Conservation (phyloP, 2,888 invertebrate genomes). For the Brenthis daphne region DNA sequence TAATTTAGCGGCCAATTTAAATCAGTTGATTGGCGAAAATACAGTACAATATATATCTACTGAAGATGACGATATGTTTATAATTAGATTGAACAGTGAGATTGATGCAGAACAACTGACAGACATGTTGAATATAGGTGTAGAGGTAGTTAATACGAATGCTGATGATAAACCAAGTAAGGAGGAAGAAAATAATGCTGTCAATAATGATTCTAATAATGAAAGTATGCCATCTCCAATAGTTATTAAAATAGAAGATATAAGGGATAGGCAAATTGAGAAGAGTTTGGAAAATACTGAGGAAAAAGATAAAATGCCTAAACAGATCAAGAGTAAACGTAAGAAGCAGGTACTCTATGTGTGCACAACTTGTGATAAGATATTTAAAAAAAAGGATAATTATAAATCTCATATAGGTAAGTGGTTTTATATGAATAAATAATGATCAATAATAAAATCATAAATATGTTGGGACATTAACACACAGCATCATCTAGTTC, state of each 20-base stretch:
- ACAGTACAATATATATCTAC: slow-evolving; percentile 75
- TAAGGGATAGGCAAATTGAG: neutral
- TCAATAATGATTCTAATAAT: slow-evolving; percentile 44
- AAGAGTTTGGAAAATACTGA: too few relatives aligned
- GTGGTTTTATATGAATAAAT: slow-evolving; percentile 26
- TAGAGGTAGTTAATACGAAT: slow-evolving; percentile 49
- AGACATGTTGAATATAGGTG: slow-evolving; percentile 73
- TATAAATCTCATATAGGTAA: slow-evolving; percentile 72
- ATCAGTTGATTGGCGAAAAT: slow-evolving; percentile 74
- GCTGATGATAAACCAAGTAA: slow-evolving; percentile 26
- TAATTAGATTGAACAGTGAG: slow-evolving; percentile 73
- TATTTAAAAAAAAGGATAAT: slow-evolving; percentile 69
- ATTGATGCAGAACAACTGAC: slow-evolving; percentile 73
- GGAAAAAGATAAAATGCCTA: neutral
- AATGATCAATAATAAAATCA: neutral
- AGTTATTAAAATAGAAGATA: slow-evolving; percentile 31
- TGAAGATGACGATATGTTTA: slow-evolving; percentile 76
- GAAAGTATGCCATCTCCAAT: slow-evolving; percentile 34
- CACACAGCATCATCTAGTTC: too few relatives aligned
- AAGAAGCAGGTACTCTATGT: slow-evolving; percentile 55
- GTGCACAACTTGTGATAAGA: slow-evolving; percentile 66
- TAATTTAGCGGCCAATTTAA: slow-evolving; percentile 72
- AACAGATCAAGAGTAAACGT: slow-evolving; percentile 39
- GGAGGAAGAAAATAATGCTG: slow-evolving; percentile 22
- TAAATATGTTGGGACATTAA: too few relatives aligned